Evolutionary conservation across 2,888 invertebrate genomes (phyloP).

Genomic region (Galeopsomyia nigrocyanea): DNA sequence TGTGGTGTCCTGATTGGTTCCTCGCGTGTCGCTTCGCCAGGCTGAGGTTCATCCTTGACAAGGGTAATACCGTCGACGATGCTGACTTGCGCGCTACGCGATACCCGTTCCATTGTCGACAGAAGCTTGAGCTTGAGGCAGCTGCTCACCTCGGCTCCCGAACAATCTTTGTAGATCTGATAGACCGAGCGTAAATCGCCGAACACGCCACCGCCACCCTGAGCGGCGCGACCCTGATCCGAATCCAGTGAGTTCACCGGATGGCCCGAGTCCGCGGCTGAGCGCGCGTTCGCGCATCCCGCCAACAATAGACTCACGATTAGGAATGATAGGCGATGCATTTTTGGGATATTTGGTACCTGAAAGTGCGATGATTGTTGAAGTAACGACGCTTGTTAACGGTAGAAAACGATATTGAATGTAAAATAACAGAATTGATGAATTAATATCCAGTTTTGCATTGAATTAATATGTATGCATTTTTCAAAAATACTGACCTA

Average conservation of each 20-base stretch:
- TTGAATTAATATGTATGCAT: too few species aligned
- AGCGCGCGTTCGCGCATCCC: slow-evolving; percentile 43
- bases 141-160: slow-evolving; percentile 75
- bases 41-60: slow-evolving; percentile 72
- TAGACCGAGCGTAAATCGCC: slow-evolving; percentile 81
- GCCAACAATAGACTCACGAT: slow-evolving; percentile 21
- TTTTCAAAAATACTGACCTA: too few species aligned
- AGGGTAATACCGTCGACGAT: slow-evolving; percentile 83
- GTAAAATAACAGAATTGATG: neutral
- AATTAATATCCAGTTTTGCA: neutral
- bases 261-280: slow-evolving; percentile 52
- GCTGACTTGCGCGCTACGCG: slow-evolving; percentile 75
- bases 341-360: slow-evolving; percentile 18
- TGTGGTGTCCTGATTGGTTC: slow-evolving; percentile 72
- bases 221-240: slow-evolving; percentile 58
- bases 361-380: neutral
- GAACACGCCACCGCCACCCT: slow-evolving; percentile 63
- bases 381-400: neutral
- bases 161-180: slow-evolving; percentile 86
- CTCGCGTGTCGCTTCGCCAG: slow-evolving; percentile 53
- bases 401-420: neutral
- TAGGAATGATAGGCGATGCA: slow-evolving; percentile 21
- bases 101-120: slow-evolving; percentile 81
- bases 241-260: slow-evolving; percentile 51
- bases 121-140: slow-evolving; percentile 86